Base-by-base conservation (phyloP, 2,888 invertebrate genomes). In the Xestia c-nigrum region DNA sequence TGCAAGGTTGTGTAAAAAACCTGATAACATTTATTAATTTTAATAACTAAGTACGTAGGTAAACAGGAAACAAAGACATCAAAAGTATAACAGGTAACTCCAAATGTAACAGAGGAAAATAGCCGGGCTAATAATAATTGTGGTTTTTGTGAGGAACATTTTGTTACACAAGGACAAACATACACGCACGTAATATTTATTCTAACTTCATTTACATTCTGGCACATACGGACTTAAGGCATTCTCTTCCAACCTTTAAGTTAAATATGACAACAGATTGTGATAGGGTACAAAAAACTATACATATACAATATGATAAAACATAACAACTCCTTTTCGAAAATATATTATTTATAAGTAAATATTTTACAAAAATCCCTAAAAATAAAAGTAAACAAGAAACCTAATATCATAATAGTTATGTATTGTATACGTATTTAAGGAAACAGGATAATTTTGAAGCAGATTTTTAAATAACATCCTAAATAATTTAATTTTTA, bases 41-140 rank as follows among this genome's bases (percentile, higher is more conserved):
- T 43, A 64, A 43, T 43, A 64, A 64, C 43, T 5, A 43, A 31
- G 43, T 68, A 65, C 24, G 64, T 68, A 65, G 31, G 61, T 81
- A 84, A 85, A 82, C 84, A 71, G 71, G 78, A 84, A 81, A 81
- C 55, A 63, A 69, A 64, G 67, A 63, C 46, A 77, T 65, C 64
- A 74, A 55, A 81, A 55, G 31, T 24, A 52, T 72, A 59, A 24
- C 40, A 64, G 21, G 31, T 52, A 66, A 61, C 40, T 52, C 19
- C 40, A 52, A 47, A 72, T 63, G 14, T 57, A 70, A 61, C 31
- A 10, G 0, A 83, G 78, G 77, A 72, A 78, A 81, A 82, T 50
- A 43, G 19, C 24, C 7, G 10, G 38, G 7, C 57, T 74, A 59
- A 21, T 72, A 19, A 61, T 40, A 47, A 66, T 5, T 43, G 64